Evolutionary conservation across 2,888 invertebrate species (phyloP).

Genomic region (Lingula anatina): DNA sequence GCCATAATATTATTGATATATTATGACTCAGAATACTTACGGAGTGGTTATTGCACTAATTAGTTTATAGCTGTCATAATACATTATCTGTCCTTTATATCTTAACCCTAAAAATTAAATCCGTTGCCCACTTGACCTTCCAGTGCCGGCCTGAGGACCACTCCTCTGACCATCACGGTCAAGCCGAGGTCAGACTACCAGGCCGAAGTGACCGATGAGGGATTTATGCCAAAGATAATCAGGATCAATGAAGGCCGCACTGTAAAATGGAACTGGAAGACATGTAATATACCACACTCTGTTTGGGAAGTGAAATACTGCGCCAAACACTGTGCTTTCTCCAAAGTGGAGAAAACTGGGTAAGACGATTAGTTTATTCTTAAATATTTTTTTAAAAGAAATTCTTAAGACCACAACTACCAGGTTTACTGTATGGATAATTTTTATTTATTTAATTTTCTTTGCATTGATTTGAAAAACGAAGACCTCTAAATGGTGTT

Average conservation of each 20-base stretch:
- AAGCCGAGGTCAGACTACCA: conserved; percentile 31
- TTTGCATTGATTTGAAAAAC: neutral
- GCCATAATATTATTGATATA: no score
- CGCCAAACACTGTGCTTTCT: conserved; percentile 5
- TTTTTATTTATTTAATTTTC: neutral
- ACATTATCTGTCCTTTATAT: no score
- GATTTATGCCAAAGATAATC: conserved; percentile 47
- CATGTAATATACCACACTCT: conserved; percentile 34
- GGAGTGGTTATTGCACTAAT: no score
- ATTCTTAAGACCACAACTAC: no score
- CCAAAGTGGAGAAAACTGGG: conserved; percentile 3
- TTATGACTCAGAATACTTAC: no score
- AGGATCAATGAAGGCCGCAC: conserved; percentile 46
- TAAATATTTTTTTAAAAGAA: no score
- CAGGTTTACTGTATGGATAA: neutral
- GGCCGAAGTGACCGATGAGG: conserved; percentile 41
- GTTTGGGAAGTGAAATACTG: conserved; percentile 34
- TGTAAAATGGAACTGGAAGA: conserved; percentile 47
- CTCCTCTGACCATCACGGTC: conserved; percentile 44
- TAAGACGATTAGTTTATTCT: conserved; percentile 2
- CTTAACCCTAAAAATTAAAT: no score
- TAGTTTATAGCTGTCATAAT: no score
- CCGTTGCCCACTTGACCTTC: no score
- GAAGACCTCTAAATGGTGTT: no score
- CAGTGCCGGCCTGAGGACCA: conserved; percentile 43